phyloP scores from a whole-genome alignment of 2,888 invertebrate genomes.

The Epirrita christyi region DNA sequence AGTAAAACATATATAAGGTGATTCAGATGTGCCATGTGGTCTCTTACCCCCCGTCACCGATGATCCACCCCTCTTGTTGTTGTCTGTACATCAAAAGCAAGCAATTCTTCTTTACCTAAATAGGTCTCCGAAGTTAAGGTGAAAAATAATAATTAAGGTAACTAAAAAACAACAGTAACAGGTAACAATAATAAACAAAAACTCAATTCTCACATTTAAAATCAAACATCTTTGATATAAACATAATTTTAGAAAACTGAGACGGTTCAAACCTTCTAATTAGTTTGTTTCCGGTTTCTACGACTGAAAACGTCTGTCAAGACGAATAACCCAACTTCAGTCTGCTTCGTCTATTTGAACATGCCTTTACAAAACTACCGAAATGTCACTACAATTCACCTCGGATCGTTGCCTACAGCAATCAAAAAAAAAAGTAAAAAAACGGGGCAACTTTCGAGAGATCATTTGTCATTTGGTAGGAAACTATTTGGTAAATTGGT shows the following conservation, averaged over 20 bases:
- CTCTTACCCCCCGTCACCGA: too few relatives aligned
- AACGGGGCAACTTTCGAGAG: constrained; percentile 69
- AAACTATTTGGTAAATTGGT: constrained; percentile 63
- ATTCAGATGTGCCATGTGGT: too few relatives aligned
- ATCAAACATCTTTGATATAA: too few relatives aligned
- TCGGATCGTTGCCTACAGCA: constrained; percentile 67
- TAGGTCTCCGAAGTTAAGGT: too few relatives aligned
- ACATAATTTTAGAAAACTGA: neutral
- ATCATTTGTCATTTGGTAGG: constrained; percentile 81
- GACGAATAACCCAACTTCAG: constrained; percentile 16
- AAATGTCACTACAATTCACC: constrained; percentile 74
- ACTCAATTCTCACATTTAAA: too few relatives aligned
- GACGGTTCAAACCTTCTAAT: constrained; percentile 1
- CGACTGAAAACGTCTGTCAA: constrained; percentile 32
- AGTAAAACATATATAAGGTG: too few relatives aligned
- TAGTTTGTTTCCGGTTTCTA: constrained; percentile 7
- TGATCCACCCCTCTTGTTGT: too few relatives aligned
- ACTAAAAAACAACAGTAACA: too few relatives aligned
- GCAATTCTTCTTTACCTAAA: too few relatives aligned
- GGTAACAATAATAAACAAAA: too few relatives aligned
- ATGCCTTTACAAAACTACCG: constrained; percentile 67
- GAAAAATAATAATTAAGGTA: too few relatives aligned
- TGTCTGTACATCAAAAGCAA: too few relatives aligned
- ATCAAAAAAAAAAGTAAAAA: constrained; percentile 61
- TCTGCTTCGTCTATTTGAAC: constrained; percentile 42